Evolutionary conservation across 2,113 vertebrate species (phyloP).

Genomic region (Phrynosoma blainvillii): DNA sequence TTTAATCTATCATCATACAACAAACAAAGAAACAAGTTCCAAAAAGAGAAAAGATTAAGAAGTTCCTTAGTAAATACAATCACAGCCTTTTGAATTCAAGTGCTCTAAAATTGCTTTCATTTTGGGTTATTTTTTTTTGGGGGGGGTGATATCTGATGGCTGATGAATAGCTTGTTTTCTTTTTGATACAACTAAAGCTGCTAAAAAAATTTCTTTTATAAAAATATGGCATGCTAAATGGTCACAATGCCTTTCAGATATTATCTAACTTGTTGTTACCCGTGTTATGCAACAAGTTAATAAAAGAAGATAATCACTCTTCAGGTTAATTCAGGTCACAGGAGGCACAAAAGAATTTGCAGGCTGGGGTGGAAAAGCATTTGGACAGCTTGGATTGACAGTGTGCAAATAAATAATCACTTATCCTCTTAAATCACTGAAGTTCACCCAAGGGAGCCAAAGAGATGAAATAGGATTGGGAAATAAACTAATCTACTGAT

Average conservation of each 20-base stretch:
- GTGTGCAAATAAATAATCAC: constrained; percentile 48
- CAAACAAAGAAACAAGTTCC: neutral
- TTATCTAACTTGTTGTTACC: constrained; percentile 13
- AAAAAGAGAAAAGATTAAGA: neutral
- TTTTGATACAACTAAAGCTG: constrained; percentile 22
- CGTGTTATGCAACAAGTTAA: constrained; percentile 47
- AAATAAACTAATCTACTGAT: constrained; percentile 53
- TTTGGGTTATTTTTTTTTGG: neutral
- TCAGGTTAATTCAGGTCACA: constrained; percentile 56
- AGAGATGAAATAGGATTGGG: constrained; percentile 46
- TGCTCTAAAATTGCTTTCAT: neutral
- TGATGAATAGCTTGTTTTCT: neutral
- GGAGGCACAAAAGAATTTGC: constrained; percentile 50
- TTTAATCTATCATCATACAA: neutral
- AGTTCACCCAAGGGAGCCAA: constrained; percentile 39
- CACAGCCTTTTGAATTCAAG: neutral
- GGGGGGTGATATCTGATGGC: neutral
- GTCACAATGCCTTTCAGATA: constrained; percentile 43
- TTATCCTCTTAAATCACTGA: constrained; percentile 55
- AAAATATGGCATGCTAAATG: neutral
- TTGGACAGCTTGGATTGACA: constrained; percentile 51
- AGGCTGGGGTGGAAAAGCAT: constrained; percentile 32
- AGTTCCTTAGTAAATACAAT: neutral
- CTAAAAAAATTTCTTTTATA: neutral
- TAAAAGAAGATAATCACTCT: constrained; percentile 47